phyloP scores from a whole-genome alignment of 2,888 invertebrate species.

The Noctua comes region DNA sequence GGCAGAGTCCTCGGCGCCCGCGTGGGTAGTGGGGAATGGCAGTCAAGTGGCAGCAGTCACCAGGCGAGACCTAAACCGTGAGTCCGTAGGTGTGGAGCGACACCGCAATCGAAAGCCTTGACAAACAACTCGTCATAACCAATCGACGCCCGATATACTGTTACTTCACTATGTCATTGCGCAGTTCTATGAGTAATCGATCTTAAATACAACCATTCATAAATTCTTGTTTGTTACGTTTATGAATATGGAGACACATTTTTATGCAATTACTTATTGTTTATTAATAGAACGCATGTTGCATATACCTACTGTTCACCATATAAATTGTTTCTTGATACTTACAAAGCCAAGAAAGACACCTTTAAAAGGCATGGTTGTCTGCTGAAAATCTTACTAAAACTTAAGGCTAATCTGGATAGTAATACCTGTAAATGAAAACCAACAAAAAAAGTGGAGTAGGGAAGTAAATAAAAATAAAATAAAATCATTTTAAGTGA shows the following conservation, averaged over 20 bases:
- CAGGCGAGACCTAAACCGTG: conserved; percentile 76
- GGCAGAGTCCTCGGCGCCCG: conserved; percentile 82
- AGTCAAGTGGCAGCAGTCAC: conserved; percentile 72
- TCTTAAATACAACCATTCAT: conserved; percentile 70
- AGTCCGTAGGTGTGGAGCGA: conserved; percentile 78
- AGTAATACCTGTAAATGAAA: neutral
- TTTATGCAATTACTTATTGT: conserved; percentile 18
- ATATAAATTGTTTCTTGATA: conserved; percentile 6
- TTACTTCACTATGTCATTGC: conserved; percentile 75
- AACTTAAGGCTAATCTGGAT: neutral
- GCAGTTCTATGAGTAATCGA: conserved; percentile 70
- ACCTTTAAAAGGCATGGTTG: neutral
- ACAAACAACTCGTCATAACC: conserved; percentile 75
- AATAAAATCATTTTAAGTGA: no score
- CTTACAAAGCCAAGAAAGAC: neutral
- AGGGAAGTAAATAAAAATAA: neutral
- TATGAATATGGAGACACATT: conserved; percentile 22
- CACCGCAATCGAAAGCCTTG: conserved; percentile 79
- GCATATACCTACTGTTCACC: neutral
- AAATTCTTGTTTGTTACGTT: conserved; percentile 44
- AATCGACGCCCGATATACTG: conserved; percentile 70
- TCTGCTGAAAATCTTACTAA: neutral
- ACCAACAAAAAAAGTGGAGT: neutral
- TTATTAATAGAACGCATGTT: conserved; percentile 7
- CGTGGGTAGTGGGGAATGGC: conserved; percentile 79